phyloP scores from a whole-genome alignment of 1,140 invertebrate genomes.

The Orius insidiosus region DNA sequence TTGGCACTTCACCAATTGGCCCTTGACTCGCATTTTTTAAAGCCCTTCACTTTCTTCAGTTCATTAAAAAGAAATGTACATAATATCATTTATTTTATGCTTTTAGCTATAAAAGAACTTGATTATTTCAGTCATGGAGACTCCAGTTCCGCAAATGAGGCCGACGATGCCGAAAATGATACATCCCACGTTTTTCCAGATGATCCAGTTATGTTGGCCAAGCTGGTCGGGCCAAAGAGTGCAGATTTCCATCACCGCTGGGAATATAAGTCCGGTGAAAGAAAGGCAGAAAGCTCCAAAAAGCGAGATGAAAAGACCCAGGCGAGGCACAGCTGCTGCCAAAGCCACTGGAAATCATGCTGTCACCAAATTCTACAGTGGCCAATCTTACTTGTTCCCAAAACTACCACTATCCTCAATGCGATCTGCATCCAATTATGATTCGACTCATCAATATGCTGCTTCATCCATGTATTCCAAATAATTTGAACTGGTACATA shows the following conservation, averaged over 20 bases:
- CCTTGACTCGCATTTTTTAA: too few relatives aligned
- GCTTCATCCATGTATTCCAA: conserved; percentile 54
- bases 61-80: too few relatives aligned
- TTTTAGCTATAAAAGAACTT: conserved; percentile 20
- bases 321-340: conserved; percentile 51
- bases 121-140: conserved; percentile 43
- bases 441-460: conserved; percentile 21
- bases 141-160: conserved; percentile 49
- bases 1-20: too few relatives aligned
- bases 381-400: not conserved
- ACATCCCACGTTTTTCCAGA: conserved; percentile 48
- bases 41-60: too few relatives aligned
- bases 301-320: conserved; percentile 69
- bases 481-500: conserved; percentile 85
- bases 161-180: conserved; percentile 47
- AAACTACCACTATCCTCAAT: conserved; percentile 7
- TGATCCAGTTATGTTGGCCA: conserved; percentile 26
- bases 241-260: conserved; percentile 61
- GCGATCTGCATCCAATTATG: not conserved
- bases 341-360: conserved; percentile 50
- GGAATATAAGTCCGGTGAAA: conserved; percentile 64
- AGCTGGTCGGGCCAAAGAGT: conserved; percentile 33
- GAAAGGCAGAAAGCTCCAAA: conserved; percentile 68
- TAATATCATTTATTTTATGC: too few relatives aligned
- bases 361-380: too few relatives aligned